Conservation (phyloP, 2,797 vertebrate species). For the Phataginus tricuspis region DNA sequence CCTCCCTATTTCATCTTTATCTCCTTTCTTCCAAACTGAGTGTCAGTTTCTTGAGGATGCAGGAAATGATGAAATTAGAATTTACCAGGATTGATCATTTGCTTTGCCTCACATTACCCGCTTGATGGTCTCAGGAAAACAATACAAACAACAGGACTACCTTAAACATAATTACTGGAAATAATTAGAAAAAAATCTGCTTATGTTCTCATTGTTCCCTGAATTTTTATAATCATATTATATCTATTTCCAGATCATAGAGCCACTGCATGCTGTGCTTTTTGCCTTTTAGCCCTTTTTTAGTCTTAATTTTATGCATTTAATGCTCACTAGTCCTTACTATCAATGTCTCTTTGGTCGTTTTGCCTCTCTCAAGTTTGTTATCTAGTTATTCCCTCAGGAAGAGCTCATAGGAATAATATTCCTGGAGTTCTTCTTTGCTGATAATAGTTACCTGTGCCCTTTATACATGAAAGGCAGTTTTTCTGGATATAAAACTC, state of each 20-base stretch:
- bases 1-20: neutral
- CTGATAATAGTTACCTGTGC: neutral
- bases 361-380: neutral
- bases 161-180: neutral
- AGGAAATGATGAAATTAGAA: neutral
- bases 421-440: neutral
- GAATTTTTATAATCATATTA: neutral
- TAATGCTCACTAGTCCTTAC: neutral
- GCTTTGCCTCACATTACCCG: neutral
- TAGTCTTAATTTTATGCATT: neutral
- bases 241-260: neutral
- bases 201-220: neutral
- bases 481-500: conserved; percentile 40
- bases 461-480: neutral
- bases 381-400: neutral
- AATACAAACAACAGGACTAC: neutral
- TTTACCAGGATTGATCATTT: neutral
- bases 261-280: neutral
- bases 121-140: conserved; percentile 3
- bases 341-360: neutral
- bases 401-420: neutral
- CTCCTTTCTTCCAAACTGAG: conserved; percentile 1
- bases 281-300: neutral
- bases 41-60: neutral
- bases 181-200: neutral